Conservation (phyloP, 2,888 invertebrate genomes). For the Leptarthrus brevirostris region DNA sequence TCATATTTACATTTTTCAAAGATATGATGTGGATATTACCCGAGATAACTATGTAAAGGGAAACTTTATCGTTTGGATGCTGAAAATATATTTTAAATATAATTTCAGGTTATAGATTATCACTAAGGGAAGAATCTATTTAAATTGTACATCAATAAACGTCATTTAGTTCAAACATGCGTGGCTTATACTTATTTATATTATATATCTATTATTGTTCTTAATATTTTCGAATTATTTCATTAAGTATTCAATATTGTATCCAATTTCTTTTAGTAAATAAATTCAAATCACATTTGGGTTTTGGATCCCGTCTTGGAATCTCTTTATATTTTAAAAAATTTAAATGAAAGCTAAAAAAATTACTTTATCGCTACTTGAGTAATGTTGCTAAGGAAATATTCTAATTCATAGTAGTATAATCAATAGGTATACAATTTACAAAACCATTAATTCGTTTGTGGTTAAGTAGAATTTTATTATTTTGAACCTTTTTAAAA, state of each 20-base stretch:
- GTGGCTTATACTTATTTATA: background rate
- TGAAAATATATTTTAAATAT: too few species aligned
- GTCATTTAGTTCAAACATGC: too few species aligned
- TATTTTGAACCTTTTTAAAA: background rate
- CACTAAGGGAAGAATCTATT: too few species aligned
- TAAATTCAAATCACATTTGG: too few species aligned
- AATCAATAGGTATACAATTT: background rate
- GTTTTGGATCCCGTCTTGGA: too few species aligned
- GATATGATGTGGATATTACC: too few species aligned
- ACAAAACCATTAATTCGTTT: conserved; percentile 3
- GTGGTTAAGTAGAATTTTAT: background rate
- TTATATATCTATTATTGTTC: conserved; percentile 53
- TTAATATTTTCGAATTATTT: conserved; percentile 49
- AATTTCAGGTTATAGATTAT: too few species aligned
- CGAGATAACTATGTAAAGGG: too few species aligned
- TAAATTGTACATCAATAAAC: too few species aligned
- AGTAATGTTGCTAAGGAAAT: background rate
- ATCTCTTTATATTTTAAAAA: too few species aligned
- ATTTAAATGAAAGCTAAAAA: background rate
- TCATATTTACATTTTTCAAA: background rate
- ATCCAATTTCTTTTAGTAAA: too few species aligned
- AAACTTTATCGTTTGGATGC: too few species aligned
- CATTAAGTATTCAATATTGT: background rate
- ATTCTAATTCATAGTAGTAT: background rate
- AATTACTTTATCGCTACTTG: background rate